phyloP scores from a whole-genome alignment of 2,888 invertebrate species.

The Nymphalis polychloros region DNA sequence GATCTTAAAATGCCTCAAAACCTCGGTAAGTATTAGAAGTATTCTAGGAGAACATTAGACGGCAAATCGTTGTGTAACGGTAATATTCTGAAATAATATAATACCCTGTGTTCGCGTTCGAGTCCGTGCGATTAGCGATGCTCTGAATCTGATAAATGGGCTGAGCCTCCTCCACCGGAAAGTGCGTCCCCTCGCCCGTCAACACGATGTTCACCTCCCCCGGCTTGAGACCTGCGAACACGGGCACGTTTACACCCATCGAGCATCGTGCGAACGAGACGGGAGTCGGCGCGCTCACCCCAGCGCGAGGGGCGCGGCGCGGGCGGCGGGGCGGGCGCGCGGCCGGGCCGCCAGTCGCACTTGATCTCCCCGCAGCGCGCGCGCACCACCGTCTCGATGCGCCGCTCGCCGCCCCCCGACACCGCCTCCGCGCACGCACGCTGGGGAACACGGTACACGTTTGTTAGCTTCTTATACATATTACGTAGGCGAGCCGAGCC shows the following conservation, averaged over 20 bases:
- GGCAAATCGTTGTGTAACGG: too few species aligned
- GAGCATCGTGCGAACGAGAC: too few species aligned
- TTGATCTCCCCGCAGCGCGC: slow-evolving; percentile 72
- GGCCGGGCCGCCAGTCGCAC: slow-evolving; percentile 74
- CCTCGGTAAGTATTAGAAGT: too few species aligned
- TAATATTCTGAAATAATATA: neutral
- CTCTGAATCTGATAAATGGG: slow-evolving; percentile 69
- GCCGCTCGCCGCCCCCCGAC: slow-evolving; percentile 43
- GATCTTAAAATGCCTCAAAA: too few species aligned
- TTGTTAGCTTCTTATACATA: too few species aligned
- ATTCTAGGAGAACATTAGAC: too few species aligned
- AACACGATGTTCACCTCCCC: slow-evolving; percentile 74
- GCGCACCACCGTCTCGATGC: slow-evolving; percentile 71
- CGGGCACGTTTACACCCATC: neutral
- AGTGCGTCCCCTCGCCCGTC: slow-evolving; percentile 52
- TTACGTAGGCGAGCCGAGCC: too few species aligned
- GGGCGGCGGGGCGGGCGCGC: slow-evolving; percentile 41
- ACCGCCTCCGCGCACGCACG: slow-evolving; percentile 31
- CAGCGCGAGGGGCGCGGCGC: slow-evolving; percentile 59
- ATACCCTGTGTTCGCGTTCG: slow-evolving; percentile 43
- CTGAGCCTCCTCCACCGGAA: slow-evolving; percentile 38
- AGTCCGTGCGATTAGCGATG: slow-evolving; percentile 58
- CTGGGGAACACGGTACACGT: slow-evolving; percentile 15
- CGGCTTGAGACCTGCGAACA: slow-evolving; percentile 64
- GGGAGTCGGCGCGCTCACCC: slow-evolving; percentile 60